phyloP scores from a whole-genome alignment of 2,113 vertebrate genomes.

The Candoia aspera region DNA sequence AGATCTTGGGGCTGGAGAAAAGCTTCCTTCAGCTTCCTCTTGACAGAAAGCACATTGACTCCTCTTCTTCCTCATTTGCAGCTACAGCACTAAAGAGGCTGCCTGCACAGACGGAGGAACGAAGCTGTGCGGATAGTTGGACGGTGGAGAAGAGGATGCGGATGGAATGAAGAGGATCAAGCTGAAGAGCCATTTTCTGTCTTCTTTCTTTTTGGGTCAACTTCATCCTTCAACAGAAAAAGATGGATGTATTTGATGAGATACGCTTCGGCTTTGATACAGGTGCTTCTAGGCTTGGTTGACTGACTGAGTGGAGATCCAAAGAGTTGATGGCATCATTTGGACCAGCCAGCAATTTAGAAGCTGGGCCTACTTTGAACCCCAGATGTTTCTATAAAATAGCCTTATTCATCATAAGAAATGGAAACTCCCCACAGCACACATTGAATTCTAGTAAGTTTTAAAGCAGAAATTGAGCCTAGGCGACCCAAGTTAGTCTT shows the following conservation, averaged over 20 bases:
- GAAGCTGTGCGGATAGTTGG: constrained; percentile 54
- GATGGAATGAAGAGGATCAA: constrained; percentile 61
- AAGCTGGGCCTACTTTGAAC: neutral
- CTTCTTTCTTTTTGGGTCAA: constrained; percentile 81
- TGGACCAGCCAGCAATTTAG: neutral
- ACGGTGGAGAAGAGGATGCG: constrained; percentile 47
- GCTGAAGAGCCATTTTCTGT: constrained; percentile 80
- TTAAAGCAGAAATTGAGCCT: neutral
- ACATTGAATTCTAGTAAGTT: too few relatives aligned
- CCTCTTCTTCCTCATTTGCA: constrained; percentile 65
- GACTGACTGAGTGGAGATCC: neutral
- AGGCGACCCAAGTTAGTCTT: too few relatives aligned
- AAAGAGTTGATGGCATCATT: neutral
- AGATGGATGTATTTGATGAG: neutral
- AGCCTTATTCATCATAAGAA: neutral
- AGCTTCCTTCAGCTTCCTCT: constrained; percentile 37
- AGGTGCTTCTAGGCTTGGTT: neutral
- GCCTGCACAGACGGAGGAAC: constrained; percentile 63
- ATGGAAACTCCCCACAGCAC: neutral
- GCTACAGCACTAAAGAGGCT: constrained; percentile 59
- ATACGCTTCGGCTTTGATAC: too few relatives aligned
- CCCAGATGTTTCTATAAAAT: neutral
- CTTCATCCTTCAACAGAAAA: constrained; percentile 71
- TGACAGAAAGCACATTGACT: constrained; percentile 48
- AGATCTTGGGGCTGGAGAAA: constrained; percentile 31